Evolutionary conservation across 2,888 invertebrate species (phyloP), one percentile per base, ranked within the genome.

Genomic region (Nudaria mundana): DNA sequence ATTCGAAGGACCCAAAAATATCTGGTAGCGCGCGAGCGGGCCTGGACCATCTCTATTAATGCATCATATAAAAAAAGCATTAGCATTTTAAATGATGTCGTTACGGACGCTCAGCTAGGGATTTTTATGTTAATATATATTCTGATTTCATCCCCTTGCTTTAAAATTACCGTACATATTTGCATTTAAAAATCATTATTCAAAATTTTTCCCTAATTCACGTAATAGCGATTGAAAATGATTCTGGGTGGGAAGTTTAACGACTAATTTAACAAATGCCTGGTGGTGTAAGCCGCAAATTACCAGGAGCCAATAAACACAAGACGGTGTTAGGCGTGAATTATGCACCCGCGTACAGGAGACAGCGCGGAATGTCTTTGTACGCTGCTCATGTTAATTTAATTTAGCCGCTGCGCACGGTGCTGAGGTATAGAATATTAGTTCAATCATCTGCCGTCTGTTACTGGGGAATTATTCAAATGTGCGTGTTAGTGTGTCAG

Each of bases 351-450:
- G 51, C 47, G 57, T 56, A 49, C 45, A 44, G 59, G 40, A 51
- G 55, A 52, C 55, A 49, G 46, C 45, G 51, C 55, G 57, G 59
- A 52, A 68, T 59, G 70, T 67, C 69, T 64, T 63, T 61, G 67
- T 66, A 63, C 66, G 66, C 59, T 67, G 63, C 66, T 71, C 73
- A 75, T 76, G 81, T 71, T 81, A 81, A 81, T 80, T 80, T 75
- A 77, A 83, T 82, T 80, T 71, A 59, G 63, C 65, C 62, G 56
- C 66, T 63, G 54, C 59, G 67, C 66, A 64, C 64, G 66, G 58
- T 62, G 61, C 67, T 65, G 52, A 58, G 59, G 66, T 62, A 70
- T 58, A 52, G 51, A 53, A 66, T 68, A 72, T 75, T 75, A 70
- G 66, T 61, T 58, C 65, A 72, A 73, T 70, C 68, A 55, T 61